These are phyloP conservation scores for Ladona fulva DNA, from an alignment of 1,140 invertebrate genomes.

Conservation along the genomic window DNA sequence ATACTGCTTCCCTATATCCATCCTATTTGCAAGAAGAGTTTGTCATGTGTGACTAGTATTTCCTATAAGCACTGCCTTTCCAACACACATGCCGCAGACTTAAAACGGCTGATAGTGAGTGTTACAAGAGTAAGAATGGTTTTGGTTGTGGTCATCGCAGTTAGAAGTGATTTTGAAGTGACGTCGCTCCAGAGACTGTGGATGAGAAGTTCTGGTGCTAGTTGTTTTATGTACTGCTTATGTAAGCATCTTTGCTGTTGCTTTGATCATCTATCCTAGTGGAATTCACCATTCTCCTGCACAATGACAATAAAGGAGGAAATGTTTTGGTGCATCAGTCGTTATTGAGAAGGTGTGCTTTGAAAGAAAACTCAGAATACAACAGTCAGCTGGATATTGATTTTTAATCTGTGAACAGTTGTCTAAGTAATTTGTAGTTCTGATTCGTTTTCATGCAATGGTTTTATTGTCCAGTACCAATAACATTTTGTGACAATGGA, in stretches of 20 bases:
- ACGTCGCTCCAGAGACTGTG: background rate
- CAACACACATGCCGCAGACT: no score
- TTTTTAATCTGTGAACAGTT: background rate
- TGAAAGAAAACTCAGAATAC: background rate
- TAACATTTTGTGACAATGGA: no score
- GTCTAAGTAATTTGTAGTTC: background rate
- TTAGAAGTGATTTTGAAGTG: background rate
- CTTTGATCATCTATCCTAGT: background rate
- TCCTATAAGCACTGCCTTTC: no score
- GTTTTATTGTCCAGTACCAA: no score
- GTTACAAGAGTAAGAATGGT: no score
- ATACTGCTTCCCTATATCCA: background rate
- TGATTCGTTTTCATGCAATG: background rate
- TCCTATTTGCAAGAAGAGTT: background rate
- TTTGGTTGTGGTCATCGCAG: no score
- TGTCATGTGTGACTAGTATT: background rate
- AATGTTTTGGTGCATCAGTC: background rate
- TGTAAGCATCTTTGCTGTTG: background rate
- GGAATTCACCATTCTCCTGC: background rate
- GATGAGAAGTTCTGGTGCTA: background rate
- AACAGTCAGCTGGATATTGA: background rate
- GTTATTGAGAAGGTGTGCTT: background rate
- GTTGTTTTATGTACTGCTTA: conserved; percentile 2
- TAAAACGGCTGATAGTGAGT: no score
- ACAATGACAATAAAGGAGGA: conserved; percentile 3